Percentiles rank a stretch among this genome's conserved stretches.
Evolutionary conservation across 1,140 invertebrate genomes (phyloP).

Genomic region (Nylanderia fulva): DNA sequence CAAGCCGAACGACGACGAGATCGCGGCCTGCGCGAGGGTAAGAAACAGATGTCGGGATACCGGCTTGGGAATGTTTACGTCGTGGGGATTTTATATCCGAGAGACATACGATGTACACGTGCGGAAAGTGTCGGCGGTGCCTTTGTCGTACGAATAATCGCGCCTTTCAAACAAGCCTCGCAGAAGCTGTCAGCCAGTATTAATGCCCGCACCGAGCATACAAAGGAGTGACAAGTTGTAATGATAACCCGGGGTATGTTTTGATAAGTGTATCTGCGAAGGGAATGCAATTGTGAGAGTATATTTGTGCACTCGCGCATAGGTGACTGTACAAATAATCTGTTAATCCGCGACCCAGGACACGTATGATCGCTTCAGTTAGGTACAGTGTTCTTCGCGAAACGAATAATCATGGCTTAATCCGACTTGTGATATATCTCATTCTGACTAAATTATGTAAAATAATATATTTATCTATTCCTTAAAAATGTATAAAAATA

Average conservation of each 20-base stretch:
- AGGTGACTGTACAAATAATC: constrained; percentile 39
- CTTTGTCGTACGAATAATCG: constrained; percentile 66
- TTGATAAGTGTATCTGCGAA: constrained; percentile 55
- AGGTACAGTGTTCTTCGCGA: not conserved
- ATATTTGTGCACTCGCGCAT: constrained; percentile 10
- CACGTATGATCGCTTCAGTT: not conserved
- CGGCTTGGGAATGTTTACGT: constrained; percentile 75
- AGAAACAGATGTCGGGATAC: constrained; percentile 69
- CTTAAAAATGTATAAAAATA: not conserved
- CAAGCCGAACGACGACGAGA: constrained; percentile 45
- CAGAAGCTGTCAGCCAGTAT: constrained; percentile 58
- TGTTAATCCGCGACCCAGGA: not conserved
- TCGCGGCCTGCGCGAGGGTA: constrained; percentile 51
- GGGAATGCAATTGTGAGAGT: not conserved
- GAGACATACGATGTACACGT: constrained; percentile 73
- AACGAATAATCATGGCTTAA: not conserved
- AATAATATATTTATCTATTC: not conserved
- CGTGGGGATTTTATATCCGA: constrained; percentile 68
- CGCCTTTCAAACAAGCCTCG: constrained; percentile 72
- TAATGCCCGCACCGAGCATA: constrained; percentile 57
- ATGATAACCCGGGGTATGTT: constrained; percentile 62
- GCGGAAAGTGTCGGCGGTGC: constrained; percentile 51
- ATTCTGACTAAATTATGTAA: not conserved
- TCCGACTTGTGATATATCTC: not conserved
- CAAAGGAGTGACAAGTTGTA: constrained; percentile 71